Conservation (phyloP, 2,888 invertebrate species). For the Alcis repandata region DNA sequence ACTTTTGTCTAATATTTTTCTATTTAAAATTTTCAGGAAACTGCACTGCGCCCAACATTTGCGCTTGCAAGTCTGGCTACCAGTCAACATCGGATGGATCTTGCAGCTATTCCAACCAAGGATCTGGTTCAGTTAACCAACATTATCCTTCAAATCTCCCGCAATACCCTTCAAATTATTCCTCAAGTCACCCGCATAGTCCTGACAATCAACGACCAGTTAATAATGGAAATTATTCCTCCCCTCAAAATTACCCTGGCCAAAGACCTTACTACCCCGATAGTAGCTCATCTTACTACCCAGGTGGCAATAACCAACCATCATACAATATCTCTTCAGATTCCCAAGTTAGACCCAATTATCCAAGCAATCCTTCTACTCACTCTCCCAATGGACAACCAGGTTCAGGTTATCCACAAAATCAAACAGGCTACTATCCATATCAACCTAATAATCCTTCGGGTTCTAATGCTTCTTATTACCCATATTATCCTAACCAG, state of each 20-base stretch:
- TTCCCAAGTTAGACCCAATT: constrained; percentile 37
- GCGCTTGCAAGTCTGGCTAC: constrained; percentile 86
- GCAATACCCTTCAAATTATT: constrained; percentile 37
- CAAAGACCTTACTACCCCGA: constrained; percentile 35
- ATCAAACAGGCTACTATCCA: constrained; percentile 24
- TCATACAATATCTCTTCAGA: constrained; percentile 38
- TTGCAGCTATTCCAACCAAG: constrained; percentile 54
- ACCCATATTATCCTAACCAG: constrained; percentile 28
- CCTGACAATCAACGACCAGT: constrained; percentile 43
- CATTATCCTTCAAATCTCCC: constrained; percentile 42
- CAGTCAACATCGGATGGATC: constrained; percentile 70
- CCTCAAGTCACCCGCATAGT: constrained; percentile 39
- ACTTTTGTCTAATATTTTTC: neutral
- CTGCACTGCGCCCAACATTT: constrained; percentile 85
- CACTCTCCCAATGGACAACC: constrained; percentile 20
- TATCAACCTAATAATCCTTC: constrained; percentile 30
- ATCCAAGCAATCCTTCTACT: constrained; percentile 21
- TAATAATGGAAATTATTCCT: constrained; percentile 32
- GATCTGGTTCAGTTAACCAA: no score
- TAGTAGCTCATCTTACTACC: constrained; percentile 38
- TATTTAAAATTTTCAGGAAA: constrained; percentile 69
- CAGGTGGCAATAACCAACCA: constrained; percentile 28
- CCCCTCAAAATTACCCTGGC: constrained; percentile 38
- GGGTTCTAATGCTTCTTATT: constrained; percentile 20
- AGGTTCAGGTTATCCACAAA: constrained; percentile 8